phyloP scores from a whole-genome alignment of 2,888 invertebrate species.

The Sphinx pinastri region DNA sequence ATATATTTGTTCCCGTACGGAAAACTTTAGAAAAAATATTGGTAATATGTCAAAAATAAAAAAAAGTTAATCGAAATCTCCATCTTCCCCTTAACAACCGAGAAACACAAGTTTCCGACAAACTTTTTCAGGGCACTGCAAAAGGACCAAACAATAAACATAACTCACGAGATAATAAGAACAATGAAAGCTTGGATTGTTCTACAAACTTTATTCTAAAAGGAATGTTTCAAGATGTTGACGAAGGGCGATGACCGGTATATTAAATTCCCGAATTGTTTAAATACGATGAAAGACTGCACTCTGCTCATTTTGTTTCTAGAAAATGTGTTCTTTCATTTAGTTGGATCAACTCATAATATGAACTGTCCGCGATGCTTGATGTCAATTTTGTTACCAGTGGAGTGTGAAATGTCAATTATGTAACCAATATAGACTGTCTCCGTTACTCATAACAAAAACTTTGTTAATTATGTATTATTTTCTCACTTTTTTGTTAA shows the following conservation, averaged over 20 bases:
- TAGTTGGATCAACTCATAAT: too few relatives aligned
- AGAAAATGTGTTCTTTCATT: neutral
- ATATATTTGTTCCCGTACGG: too few relatives aligned
- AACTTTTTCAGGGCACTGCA: constrained; percentile 35
- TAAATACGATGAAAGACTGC: neutral
- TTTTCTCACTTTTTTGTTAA: too few relatives aligned
- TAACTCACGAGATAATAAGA: constrained; percentile 58
- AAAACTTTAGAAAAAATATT: neutral
- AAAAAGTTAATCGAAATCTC: neutral
- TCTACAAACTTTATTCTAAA: constrained; percentile 47
- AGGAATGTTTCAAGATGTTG: constrained; percentile 50
- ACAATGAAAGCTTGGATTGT: constrained; percentile 54
- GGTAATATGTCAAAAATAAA: neutral
- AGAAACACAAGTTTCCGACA: constrained; percentile 18
- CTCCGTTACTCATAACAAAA: too few relatives aligned
- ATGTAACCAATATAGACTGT: too few relatives aligned
- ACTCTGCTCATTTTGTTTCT: neutral
- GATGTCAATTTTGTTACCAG: too few relatives aligned
- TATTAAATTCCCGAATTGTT: neutral
- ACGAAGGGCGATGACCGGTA: neutral
- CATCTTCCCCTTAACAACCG: constrained; percentile 12
- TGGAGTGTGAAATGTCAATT: too few relatives aligned
- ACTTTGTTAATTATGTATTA: too few relatives aligned
- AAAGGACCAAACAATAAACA: constrained; percentile 48
- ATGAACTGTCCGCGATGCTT: too few relatives aligned